Conservation (phyloP, 2,888 invertebrate species). For the Tinea pellionella region DNA sequence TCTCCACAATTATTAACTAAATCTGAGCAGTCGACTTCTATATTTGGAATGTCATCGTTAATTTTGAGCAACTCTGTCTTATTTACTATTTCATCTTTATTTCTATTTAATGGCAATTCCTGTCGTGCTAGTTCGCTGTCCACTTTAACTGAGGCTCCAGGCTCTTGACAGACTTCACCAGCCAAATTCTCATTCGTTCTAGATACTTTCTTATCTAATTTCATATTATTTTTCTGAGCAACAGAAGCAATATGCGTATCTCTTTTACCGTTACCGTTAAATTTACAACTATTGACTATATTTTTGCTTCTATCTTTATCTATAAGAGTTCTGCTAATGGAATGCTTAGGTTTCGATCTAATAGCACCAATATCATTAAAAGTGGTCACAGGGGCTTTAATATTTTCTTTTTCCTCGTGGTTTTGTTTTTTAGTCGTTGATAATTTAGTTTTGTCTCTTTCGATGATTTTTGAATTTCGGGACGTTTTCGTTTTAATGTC, state of each 20-base stretch:
- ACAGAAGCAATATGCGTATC: not conserved
- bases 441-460: constrained; percentile 47
- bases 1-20: not conserved
- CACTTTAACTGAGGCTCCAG: constrained; percentile 12
- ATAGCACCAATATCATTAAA: constrained; percentile 63
- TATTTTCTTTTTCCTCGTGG: constrained; percentile 47
- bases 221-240: not conserved
- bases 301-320: constrained; percentile 61
- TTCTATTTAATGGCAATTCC: constrained; percentile 26
- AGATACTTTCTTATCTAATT: not conserved
- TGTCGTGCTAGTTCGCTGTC: constrained; percentile 50
- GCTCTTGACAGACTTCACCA: not conserved
- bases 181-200: not conserved
- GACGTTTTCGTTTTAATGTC: constrained; percentile 43
- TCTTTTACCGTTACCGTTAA: constrained; percentile 27
- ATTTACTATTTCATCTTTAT: constrained; percentile 16
- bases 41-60: constrained; percentile 39
- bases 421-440: constrained; percentile 37
- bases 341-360: constrained; percentile 64
- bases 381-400: constrained; percentile 35
- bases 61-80: constrained; percentile 41
- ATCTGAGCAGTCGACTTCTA: constrained; percentile 21
- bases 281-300: constrained; percentile 53
- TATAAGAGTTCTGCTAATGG: constrained; percentile 59
- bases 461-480: constrained; percentile 48